Evolutionary conservation across 92 coral and sea anemone species (phyloP).

Genomic region (Palythoa heliodiscus): DNA sequence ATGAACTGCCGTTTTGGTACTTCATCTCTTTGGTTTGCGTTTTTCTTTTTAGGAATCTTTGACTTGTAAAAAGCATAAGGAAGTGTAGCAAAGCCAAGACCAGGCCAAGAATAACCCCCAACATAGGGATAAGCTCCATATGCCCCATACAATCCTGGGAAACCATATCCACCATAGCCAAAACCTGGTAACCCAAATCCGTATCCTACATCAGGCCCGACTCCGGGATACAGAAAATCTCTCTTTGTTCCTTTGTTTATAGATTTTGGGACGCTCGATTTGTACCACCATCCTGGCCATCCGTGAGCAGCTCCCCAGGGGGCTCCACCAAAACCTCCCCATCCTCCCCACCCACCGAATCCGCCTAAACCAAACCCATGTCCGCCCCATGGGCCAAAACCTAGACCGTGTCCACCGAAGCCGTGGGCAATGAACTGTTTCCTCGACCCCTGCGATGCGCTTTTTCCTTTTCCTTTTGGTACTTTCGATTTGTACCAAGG

Average conservation of each 20-base stretch:
- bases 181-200: conserved; percentile 44
- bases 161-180: conserved; percentile 35
- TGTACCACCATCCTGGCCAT: conserved; percentile 94
- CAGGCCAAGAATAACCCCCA: conserved; percentile 9
- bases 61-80: conserved; percentile 64
- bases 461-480: conserved; percentile 34
- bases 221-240: conserved; percentile 46
- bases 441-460: conserved; percentile 44
- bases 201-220: conserved; percentile 54
- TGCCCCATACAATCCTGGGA: conserved; percentile 33
- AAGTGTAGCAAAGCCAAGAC: conserved; percentile 29
- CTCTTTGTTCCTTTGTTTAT: conserved; percentile 23
- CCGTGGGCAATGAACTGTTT: conserved; percentile 61
- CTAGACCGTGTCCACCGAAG: conserved; percentile 34
- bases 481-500: conserved; percentile 57
- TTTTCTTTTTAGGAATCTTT: conserved; percentile 62
- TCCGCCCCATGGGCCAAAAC: conserved; percentile 43
- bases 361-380: conserved; percentile 71
- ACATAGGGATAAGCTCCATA: conserved; percentile 33
- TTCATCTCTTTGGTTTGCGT: conserved; percentile 58
- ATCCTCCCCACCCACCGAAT: conserved; percentile 51
- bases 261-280: conserved; percentile 55
- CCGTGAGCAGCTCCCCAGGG: conserved; percentile 70
- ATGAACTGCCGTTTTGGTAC: conserved; percentile 74
- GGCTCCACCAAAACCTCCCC: conserved; percentile 54